Conservation (phyloP, 2,888 invertebrate genomes). For the Leucophenga maculata region DNA sequence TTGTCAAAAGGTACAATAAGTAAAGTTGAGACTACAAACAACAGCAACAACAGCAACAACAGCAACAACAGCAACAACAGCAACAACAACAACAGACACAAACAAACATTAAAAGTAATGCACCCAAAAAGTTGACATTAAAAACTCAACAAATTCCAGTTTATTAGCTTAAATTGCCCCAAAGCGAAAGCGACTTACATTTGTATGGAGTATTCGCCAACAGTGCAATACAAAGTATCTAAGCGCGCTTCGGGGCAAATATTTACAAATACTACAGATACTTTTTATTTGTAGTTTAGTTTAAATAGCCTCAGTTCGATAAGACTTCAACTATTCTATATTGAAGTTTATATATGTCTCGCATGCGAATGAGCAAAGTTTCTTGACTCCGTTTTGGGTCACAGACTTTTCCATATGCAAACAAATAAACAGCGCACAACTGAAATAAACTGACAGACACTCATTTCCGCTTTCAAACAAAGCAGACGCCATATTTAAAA, state of each 20-base stretch:
- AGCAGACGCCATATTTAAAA: conserved; percentile 66
- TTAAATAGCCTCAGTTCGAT: too few relatives aligned
- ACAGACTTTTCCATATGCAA: conserved; percentile 37
- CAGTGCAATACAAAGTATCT: too few relatives aligned
- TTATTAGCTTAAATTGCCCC: conserved; percentile 46
- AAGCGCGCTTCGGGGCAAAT: background rate
- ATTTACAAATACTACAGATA: conserved; percentile 9
- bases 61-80: background rate
- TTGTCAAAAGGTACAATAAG: too few relatives aligned
- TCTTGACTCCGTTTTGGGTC: conserved; percentile 62
- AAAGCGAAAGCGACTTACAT: background rate
- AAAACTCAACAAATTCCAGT: conserved; percentile 54
- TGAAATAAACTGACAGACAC: conserved; percentile 63
- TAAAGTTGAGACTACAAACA: too few relatives aligned
- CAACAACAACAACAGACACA: conserved; percentile 25
- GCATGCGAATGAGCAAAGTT: conserved; percentile 43
- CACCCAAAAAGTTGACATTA: conserved; percentile 60
- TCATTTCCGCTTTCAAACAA: conserved; percentile 65
- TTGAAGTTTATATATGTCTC: background rate
- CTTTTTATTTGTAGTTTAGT: background rate
- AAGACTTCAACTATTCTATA: too few relatives aligned
- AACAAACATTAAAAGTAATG: conserved; percentile 57
- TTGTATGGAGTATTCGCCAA: too few relatives aligned
- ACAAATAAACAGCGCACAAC: conserved; percentile 41
- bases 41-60: background rate